Conservation (phyloP, 1,140 invertebrate genomes). For the Maconellicoccus hirsutus region DNA sequence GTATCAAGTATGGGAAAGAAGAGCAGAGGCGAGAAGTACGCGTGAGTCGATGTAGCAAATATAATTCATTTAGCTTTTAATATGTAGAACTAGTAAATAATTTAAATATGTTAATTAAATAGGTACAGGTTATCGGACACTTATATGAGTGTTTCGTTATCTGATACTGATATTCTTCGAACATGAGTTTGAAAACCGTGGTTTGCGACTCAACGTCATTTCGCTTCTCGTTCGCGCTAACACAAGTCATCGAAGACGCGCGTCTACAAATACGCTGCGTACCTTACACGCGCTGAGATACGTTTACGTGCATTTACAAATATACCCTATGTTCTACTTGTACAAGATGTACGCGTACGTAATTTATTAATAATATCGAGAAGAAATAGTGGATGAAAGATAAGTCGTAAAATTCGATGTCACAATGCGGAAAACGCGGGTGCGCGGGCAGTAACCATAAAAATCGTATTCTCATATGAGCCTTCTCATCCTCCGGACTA, state of each 20-base stretch:
- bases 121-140: constrained; percentile 15
- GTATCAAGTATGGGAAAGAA: too few species aligned
- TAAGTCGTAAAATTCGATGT: constrained; percentile 22
- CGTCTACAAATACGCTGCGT: not conserved
- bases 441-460: not conserved
- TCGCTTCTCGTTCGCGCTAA: not conserved
- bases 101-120: constrained; percentile 23
- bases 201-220: too few species aligned
- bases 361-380: constrained; percentile 13
- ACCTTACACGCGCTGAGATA: not conserved
- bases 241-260: constrained; percentile 7
- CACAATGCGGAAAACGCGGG: not conserved
- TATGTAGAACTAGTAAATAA: constrained; percentile 17
- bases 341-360: not conserved
- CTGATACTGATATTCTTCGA: constrained; percentile 11
- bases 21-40: not conserved
- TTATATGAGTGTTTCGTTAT: constrained; percentile 20
- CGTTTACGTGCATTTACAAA: too few species aligned
- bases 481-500: not conserved
- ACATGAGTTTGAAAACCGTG: not conserved
- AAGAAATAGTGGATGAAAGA: constrained; percentile 20
- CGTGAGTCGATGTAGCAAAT: not conserved
- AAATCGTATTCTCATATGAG: not conserved
- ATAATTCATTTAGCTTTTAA: constrained; percentile 18
- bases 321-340: too few species aligned